These are phyloP conservation scores for Oncorhynchus tshawytscha DNA, from an alignment of 2,113 vertebrate genomes.

Conservation along the genomic window DNA sequence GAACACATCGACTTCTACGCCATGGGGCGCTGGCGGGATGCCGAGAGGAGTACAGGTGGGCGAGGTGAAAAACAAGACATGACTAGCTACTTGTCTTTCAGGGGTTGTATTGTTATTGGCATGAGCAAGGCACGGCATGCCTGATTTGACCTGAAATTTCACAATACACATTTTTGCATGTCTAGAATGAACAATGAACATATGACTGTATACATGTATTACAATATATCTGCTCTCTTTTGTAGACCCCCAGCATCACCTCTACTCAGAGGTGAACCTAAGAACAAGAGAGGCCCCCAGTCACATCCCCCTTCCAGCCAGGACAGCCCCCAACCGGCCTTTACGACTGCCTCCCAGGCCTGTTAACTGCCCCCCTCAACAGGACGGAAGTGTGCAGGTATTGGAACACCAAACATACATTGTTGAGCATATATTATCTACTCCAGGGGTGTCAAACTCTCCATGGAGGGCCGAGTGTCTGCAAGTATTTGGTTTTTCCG, in stretches of 20 bases:
- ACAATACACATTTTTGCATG: no score
- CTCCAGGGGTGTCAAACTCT: no score
- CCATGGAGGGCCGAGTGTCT: no score
- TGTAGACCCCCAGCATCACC: slow-evolving; percentile 15
- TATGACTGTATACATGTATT: no score
- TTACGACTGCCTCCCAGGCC: slow-evolving; percentile 30
- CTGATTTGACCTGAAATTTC: no score
- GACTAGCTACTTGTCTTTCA: no score
- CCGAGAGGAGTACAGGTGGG: not conserved
- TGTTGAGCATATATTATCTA: no score
- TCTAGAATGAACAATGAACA: no score
- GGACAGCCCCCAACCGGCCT: slow-evolving; percentile 32
- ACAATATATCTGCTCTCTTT: not conserved
- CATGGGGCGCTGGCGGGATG: slow-evolving; percentile 15
- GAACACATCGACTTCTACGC: slow-evolving; percentile 40
- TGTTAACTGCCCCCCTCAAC: not conserved
- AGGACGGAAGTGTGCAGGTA: slow-evolving; percentile 33
- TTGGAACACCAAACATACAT: not conserved
- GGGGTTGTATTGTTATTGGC: no score
- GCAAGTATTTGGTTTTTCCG: no score
- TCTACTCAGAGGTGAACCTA: slow-evolving; percentile 60
- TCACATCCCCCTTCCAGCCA: not conserved
- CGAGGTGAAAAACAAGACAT: no score
- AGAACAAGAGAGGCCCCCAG: slow-evolving; percentile 8
- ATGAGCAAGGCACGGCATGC: no score